These are phyloP conservation scores for Cataglyphis rosenhaueri DNA, from an alignment of 2,888 invertebrate species.

Conservation along the genomic window DNA sequence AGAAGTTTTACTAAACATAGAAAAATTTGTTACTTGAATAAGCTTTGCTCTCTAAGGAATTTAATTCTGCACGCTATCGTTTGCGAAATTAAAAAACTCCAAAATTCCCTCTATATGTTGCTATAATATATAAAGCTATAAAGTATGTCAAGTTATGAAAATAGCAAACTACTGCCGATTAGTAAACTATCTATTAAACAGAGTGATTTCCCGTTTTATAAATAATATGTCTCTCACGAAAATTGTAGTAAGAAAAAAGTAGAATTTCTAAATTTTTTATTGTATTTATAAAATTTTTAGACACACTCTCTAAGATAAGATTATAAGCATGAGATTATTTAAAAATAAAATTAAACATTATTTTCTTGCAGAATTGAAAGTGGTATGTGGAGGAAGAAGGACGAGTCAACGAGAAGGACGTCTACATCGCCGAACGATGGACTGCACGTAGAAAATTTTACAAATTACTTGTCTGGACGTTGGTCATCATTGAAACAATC, in stretches of 20 bases:
- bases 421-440: background rate
- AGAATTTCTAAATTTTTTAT: background rate
- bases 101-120: background rate
- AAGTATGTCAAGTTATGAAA: background rate
- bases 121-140: background rate
- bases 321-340: background rate
- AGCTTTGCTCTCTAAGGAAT: background rate
- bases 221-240: background rate
- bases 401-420: background rate
- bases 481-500: slow-evolving; percentile 24
- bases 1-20: background rate
- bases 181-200: background rate
- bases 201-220: background rate
- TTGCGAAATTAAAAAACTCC: background rate
- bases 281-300: background rate
- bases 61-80: background rate
- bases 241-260: background rate
- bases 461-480: background rate
- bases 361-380: slow-evolving; percentile 23
- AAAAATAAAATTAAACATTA: slow-evolving; percentile 7
- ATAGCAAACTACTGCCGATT: background rate
- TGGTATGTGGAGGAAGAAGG: slow-evolving; percentile 32
- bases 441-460: background rate
- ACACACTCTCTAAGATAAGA: background rate
- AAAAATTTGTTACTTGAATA: slow-evolving; percentile 25